These are phyloP conservation scores for Xylota segnis DNA, from an alignment of 2,888 invertebrate species.

Conservation along the genomic window DNA sequence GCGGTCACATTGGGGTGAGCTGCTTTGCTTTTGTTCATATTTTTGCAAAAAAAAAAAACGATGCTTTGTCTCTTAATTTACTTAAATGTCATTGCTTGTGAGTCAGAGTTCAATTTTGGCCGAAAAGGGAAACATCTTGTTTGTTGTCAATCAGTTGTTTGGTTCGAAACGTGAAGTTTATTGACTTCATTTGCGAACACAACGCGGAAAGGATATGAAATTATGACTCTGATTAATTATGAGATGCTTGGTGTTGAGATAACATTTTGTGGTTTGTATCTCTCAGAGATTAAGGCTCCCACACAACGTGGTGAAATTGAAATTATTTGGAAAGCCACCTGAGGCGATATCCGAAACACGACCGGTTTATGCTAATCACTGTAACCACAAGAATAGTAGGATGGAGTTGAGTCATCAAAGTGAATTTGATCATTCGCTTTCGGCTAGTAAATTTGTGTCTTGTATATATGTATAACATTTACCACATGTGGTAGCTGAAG, in stretches of 20 bases:
- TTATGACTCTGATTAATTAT: conserved; percentile 28
- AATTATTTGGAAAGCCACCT: neutral
- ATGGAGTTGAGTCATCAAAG: neutral
- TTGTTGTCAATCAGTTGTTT: conserved; percentile 56
- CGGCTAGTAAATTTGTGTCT: no score
- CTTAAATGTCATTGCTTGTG: conserved; percentile 13
- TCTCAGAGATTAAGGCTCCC: neutral
- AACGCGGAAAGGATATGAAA: neutral
- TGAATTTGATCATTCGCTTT: neutral
- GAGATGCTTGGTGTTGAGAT: neutral
- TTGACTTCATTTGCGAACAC: conserved; percentile 36
- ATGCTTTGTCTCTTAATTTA: conserved; percentile 25
- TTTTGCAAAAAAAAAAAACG: neutral
- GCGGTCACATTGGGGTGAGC: conserved; percentile 22
- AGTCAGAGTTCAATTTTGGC: conserved; percentile 17
- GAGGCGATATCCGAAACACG: neutral
- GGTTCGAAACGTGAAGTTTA: conserved; percentile 43
- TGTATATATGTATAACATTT: no score
- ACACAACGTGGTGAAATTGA: neutral
- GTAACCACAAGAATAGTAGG: neutral
- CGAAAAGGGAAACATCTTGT: conserved; percentile 20
- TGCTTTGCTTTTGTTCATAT: neutral
- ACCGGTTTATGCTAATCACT: neutral
- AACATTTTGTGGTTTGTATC: neutral
- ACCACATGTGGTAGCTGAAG: no score